Conservation (phyloP, 2,888 invertebrate species). For the Synanthedon myopaeformis region DNA sequence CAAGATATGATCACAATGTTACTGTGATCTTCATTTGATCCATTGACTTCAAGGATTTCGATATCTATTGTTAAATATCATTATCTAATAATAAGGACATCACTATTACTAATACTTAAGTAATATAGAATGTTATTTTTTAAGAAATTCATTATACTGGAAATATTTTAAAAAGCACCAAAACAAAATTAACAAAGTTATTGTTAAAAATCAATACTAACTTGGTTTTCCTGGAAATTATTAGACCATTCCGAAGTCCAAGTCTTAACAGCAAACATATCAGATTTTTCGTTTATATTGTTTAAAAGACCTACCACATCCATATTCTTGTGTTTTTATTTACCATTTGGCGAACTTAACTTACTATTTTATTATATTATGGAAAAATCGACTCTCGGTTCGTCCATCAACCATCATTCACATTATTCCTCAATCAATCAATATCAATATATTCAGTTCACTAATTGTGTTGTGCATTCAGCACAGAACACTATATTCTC, state of each 20-base stretch:
- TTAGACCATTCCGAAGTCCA: conserved; percentile 63
- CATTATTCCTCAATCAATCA: too few species aligned
- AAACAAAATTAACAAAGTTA: not conserved
- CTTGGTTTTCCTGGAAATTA: conserved; percentile 64
- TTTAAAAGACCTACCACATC: conserved; percentile 58
- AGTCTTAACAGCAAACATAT: conserved; percentile 61
- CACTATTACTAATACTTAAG: not conserved
- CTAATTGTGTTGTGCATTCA: too few species aligned
- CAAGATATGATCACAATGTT: not conserved
- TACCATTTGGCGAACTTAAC: conserved; percentile 7
- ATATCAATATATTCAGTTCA: too few species aligned
- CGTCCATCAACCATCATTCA: too few species aligned
- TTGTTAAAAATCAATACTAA: conserved; percentile 32
- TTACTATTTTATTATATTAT: not conserved
- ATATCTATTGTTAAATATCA: conserved; percentile 10
- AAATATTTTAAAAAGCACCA: not conserved
- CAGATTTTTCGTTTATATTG: conserved; percentile 56
- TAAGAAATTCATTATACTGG: not conserved
- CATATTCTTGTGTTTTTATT: conserved; percentile 25
- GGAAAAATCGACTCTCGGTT: too few species aligned
- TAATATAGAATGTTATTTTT: not conserved
- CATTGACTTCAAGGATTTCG: conserved; percentile 33
- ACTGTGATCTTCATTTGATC: not conserved
- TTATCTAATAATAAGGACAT: conserved; percentile 3
- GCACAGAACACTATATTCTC: too few species aligned